Base-by-base conservation (phyloP, 2,888 invertebrate genomes). In the Teinopalpus imperialis region DNA sequence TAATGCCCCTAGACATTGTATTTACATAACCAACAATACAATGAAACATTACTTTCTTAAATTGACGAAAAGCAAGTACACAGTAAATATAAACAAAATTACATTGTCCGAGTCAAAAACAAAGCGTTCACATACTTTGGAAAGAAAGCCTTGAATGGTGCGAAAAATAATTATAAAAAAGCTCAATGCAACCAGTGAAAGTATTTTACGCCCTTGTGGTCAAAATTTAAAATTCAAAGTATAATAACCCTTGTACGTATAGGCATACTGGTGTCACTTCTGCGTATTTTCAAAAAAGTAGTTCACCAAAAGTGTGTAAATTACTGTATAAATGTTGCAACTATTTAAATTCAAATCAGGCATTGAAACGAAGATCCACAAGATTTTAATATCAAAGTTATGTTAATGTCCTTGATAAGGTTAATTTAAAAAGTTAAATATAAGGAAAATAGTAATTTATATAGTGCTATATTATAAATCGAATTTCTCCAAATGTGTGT, bases 91-190 rank as follows among this genome's bases (percentile, higher is more conserved):
- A 14, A 31, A 2, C 10, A 16, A 14, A 16, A 10, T 21, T 37
- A 24, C 29, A 29, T 35, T 34, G 29, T 40, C 21, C 39, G 20
- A 39, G 8, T 31, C 45, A 35, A 46, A 45, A 46, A 41, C 41
- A 46, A 41, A 46, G 41, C 39, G 41, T 46, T 46, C 46, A 30
- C 46, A 46, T 46, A 46, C 34, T 41, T 46, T 29, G 16, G 30
- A 46, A 46, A 35, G 46, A 40, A 46, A 46, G 41, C 29, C 41
- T 35, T 41, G 46, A 41, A 41, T 35, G 46, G 29, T 46, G 46
- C 35, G 46, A 46, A 46, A 34, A 35, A 35, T 29, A 27, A 12
- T 21, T 13, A 21, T 18, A 20, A 41, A 36, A 35, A 34, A 27
- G 20, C 45, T 35, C 12, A 34, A 23, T 10, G 29, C 12, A 23